Percentiles rank a stretch among this genome's conserved stretches.
Evolutionary conservation across 64 coral and sea anemone species (phyloP).

Genomic region (Montipora efflorescens): DNA sequence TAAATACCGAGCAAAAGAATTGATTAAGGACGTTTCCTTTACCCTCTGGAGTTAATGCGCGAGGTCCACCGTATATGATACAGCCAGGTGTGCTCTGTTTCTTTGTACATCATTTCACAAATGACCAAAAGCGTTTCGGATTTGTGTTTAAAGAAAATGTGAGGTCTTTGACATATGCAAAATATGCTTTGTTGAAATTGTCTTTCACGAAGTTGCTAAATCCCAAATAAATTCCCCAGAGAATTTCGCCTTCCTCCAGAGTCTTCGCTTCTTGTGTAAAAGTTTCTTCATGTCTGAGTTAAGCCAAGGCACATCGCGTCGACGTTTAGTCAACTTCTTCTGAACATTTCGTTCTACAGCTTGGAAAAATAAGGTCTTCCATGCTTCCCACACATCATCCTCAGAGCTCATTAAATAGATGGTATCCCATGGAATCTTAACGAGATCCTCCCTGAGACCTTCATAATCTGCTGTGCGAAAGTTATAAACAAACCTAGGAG

Average conservation of each 20-base stretch:
- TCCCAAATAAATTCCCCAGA: not conserved
- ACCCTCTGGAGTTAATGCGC: not conserved
- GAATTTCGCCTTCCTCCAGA: conserved; percentile 14
- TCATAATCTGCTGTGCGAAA: too few relatives aligned
- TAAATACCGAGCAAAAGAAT: conserved; percentile 5
- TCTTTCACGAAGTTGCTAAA: conserved; percentile 23
- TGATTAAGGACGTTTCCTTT: not conserved
- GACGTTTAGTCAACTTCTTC: conserved; percentile 11
- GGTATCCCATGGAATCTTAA: not conserved
- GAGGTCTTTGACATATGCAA: conserved; percentile 10
- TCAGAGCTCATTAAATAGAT: conserved; percentile 4
- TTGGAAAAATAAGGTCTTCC: not conserved
- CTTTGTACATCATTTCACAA: too few relatives aligned
- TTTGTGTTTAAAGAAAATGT: not conserved
- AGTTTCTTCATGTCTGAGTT: conserved; percentile 10
- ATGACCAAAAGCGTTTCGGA: not conserved
- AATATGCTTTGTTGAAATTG: not conserved
- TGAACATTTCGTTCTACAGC: conserved; percentile 7
- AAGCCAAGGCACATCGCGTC: conserved; percentile 15
- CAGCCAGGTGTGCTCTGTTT: too few relatives aligned
- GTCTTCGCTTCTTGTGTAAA: conserved; percentile 10
- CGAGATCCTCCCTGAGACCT: too few relatives aligned
- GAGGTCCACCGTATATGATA: not conserved
- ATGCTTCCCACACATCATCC: conserved; percentile 1
- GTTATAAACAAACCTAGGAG: too few relatives aligned